Evolutionary conservation across 2,888 invertebrate genomes (phyloP).

Genomic region (Aleiodes alternator): DNA sequence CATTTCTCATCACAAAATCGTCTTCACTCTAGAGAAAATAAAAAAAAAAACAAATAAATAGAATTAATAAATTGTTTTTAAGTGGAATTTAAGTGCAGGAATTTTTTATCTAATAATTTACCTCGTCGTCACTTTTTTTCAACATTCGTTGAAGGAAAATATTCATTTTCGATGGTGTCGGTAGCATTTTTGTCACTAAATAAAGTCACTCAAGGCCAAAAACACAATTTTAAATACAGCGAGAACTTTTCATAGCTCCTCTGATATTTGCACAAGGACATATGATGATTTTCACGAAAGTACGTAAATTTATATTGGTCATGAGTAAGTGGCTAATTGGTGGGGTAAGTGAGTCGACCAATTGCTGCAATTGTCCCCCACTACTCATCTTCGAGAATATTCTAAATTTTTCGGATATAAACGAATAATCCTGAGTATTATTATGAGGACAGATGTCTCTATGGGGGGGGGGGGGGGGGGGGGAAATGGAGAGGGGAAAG

Average conservation of each 20-base stretch:
- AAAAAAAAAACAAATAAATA: neutral
- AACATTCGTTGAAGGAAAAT: constrained; percentile 56
- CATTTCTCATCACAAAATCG: constrained; percentile 10
- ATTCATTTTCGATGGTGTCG: constrained; percentile 53
- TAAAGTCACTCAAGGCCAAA: constrained; percentile 22
- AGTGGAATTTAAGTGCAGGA: neutral
- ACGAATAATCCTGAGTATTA: too few species aligned
- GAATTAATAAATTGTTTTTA: neutral
- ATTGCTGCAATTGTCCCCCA: constrained; percentile 1
- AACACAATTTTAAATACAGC: constrained; percentile 15
- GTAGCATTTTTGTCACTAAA: neutral
- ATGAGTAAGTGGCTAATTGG: neutral
- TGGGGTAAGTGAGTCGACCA: constrained; percentile 21
- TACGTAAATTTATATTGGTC: neutral
- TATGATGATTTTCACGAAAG: neutral
- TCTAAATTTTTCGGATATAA: neutral
- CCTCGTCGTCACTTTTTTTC: constrained; percentile 54
- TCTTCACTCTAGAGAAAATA: constrained; percentile 23
- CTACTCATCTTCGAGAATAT: neutral
- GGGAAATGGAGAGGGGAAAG: too few species aligned
- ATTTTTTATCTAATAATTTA: constrained; percentile 36
- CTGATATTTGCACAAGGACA: neutral
- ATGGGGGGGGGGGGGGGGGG: too few species aligned
- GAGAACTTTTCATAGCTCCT: neutral
- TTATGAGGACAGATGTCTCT: too few species aligned